These are phyloP conservation scores for Pristionchus mayeri DNA, from an alignment of 2,888 invertebrate species.

Conservation along the genomic window DNA sequence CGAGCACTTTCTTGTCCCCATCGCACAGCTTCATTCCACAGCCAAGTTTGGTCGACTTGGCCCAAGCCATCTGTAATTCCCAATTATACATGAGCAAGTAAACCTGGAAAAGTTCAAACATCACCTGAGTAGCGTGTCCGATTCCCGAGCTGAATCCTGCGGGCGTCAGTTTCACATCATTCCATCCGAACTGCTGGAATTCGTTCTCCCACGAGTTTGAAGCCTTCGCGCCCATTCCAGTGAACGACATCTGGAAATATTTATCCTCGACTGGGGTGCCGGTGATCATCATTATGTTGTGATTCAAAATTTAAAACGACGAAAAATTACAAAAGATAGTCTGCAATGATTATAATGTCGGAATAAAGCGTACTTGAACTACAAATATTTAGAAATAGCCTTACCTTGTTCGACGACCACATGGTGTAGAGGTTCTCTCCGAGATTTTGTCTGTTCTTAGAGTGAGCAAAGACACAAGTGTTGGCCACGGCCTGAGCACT, in stretches of 20 bases:
- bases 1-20: slow-evolving; percentile 25
- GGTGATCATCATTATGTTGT: too few species aligned
- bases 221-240: slow-evolving; percentile 8
- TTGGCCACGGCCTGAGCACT: slow-evolving; percentile 30
- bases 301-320: too few species aligned
- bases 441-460: not conserved
- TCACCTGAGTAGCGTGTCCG: slow-evolving; percentile 33
- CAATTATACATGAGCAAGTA: too few species aligned
- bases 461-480: slow-evolving; percentile 29
- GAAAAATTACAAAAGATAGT: not conserved
- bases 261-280: too few species aligned
- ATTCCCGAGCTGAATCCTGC: slow-evolving; percentile 31
- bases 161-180: slow-evolving; percentile 12
- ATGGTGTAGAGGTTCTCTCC: slow-evolving; percentile 35
- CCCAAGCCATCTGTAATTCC: slow-evolving; percentile 11
- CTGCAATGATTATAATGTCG: not conserved
- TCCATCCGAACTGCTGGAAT: slow-evolving; percentile 36
- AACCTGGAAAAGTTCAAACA: too few species aligned
- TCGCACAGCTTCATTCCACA: slow-evolving; percentile 23
- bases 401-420: slow-evolving; percentile 24
- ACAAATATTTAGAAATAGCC: not conserved
- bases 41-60: slow-evolving; percentile 34
- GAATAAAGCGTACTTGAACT: not conserved
- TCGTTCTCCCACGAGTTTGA: slow-evolving; percentile 29
- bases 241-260: not conserved